These are phyloP conservation scores for Vulpes lagopus DNA, from an alignment of 2,113 vertebrate species.

Conservation along the genomic window DNA sequence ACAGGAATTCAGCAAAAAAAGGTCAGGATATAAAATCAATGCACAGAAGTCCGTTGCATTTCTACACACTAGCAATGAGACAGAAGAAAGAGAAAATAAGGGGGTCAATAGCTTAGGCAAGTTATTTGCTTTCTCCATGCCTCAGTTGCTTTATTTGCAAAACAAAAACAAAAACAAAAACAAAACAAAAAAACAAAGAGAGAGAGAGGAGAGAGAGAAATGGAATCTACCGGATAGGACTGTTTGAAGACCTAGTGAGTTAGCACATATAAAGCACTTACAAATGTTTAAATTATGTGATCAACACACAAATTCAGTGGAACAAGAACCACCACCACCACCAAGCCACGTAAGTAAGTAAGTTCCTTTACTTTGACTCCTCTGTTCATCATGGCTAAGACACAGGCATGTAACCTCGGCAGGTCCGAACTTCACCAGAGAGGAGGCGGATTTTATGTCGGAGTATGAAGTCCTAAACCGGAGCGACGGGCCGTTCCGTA, in stretches of 20 bases:
- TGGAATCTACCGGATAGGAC: not conserved
- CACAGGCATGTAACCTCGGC: not conserved
- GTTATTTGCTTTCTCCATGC: not conserved
- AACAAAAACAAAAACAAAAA: not conserved
- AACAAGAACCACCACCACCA: not conserved
- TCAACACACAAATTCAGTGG: not conserved
- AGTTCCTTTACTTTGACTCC: not conserved
- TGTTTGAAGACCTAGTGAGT: slow-evolving; percentile 26
- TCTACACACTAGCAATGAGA: no score
- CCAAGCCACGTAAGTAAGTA: not conserved
- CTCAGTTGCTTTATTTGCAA: not conserved
- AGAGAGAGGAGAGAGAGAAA: not conserved
- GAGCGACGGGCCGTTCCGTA: not conserved
- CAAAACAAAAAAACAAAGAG: not conserved
- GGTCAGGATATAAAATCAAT: no score
- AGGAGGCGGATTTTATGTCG: slow-evolving; percentile 65
- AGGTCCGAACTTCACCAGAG: slow-evolving; percentile 30
- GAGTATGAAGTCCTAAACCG: slow-evolving; percentile 36
- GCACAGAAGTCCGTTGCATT: no score
- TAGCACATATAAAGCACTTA: not conserved
- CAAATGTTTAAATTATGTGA: not conserved
- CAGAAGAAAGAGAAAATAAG: no score
- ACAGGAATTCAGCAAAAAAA: no score
- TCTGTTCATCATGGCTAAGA: not conserved
- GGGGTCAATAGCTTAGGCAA: not conserved